Evolutionary conservation across 2,888 invertebrate genomes (phyloP).

Genomic region (Leucoptera coffeella): DNA sequence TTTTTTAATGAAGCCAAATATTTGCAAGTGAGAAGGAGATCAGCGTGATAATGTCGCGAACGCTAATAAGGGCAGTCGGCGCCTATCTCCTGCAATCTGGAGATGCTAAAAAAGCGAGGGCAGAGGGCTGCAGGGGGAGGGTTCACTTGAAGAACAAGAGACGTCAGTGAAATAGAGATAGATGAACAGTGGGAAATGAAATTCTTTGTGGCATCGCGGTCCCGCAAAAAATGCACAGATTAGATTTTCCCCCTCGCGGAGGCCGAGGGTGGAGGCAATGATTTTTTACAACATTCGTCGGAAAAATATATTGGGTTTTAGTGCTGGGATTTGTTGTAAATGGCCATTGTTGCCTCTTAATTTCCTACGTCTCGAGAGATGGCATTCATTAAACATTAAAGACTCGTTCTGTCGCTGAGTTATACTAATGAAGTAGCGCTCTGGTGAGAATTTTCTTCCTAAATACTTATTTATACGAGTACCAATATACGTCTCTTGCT

Average conservation of each 20-base stretch:
- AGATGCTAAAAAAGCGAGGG: conserved; percentile 47
- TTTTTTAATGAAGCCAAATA: conserved; percentile 9
- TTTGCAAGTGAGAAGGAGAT: conserved; percentile 30
- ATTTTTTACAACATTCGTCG: conserved; percentile 49
- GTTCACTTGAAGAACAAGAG: conserved; percentile 41
- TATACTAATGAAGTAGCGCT: too few species aligned
- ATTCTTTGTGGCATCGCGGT: conserved; percentile 56
- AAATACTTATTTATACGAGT: too few species aligned
- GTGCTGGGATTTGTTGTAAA: conserved; percentile 46
- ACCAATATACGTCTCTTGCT: too few species aligned
- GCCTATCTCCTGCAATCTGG: conserved; percentile 37
- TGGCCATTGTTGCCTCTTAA: conserved; percentile 45
- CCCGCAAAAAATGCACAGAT: conserved; percentile 57
- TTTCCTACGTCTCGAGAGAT: too few species aligned
- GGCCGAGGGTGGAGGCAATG: conserved; percentile 49
- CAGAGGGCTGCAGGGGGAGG: conserved; percentile 11
- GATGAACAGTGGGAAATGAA: conserved; percentile 57
- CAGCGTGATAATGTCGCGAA: conserved; percentile 29
- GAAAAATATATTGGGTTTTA: conserved; percentile 49
- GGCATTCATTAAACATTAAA: too few species aligned
- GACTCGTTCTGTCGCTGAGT: too few species aligned
- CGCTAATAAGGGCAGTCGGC: conserved; percentile 46
- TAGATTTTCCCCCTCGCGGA: conserved; percentile 49
- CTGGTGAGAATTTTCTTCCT: too few species aligned
- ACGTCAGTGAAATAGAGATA: conserved; percentile 55